Evolutionary conservation across 2,797 vertebrate species (phyloP).

Genomic region (Artibeus lituratus): DNA sequence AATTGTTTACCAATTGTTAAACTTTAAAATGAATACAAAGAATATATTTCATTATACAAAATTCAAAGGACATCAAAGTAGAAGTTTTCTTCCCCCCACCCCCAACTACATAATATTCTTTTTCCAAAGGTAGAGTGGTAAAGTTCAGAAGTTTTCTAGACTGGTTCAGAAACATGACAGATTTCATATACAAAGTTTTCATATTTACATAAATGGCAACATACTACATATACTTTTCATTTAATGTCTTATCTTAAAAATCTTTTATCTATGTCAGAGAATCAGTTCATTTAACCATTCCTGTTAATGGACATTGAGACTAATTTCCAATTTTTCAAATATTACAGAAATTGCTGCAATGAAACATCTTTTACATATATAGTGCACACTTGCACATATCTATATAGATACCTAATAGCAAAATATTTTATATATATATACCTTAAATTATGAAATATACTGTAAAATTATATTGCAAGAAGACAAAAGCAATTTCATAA

Average conservation of each 20-base stretch:
- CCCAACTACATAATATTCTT: not conserved
- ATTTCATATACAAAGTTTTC: not conserved
- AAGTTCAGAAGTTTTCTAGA: not conserved
- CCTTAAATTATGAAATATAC: constrained; percentile 29
- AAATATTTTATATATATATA: not conserved
- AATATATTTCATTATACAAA: constrained; percentile 12
- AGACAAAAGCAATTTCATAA: not conserved
- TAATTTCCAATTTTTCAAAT: not conserved
- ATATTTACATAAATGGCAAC: not conserved
- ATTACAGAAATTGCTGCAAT: constrained; percentile 23
- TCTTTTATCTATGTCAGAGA: not conserved
- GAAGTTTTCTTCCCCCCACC: not conserved
- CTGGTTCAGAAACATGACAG: not conserved
- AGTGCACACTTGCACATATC: not conserved
- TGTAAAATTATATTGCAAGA: constrained; percentile 8
- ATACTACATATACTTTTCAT: not conserved
- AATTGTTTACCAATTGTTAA: constrained; percentile 19
- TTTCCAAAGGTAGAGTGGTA: not conserved
- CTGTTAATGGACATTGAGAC: not conserved
- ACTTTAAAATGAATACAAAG: constrained; percentile 2
- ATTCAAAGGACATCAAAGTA: not conserved
- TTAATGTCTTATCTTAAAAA: constrained; percentile 22
- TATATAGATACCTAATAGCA: not conserved
- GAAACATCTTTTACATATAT: not conserved
- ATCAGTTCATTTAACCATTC: not conserved